Evolutionary conservation across 2,113 vertebrate species (phyloP), one percentile per base, ranked within the genome.

Genomic region (Puffinus mauretanicus): DNA sequence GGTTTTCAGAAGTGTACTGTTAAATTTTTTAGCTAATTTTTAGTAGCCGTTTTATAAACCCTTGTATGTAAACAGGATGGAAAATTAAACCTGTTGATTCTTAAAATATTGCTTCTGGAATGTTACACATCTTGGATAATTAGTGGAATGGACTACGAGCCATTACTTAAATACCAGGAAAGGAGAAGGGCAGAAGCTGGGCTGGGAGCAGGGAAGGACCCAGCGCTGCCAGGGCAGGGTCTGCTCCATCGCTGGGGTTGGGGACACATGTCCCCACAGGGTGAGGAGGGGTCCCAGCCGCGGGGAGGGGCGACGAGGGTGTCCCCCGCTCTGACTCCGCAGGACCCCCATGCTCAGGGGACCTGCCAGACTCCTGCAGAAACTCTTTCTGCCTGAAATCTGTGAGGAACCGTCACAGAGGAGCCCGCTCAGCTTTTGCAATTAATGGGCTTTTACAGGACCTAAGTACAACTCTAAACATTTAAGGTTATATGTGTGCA

Each of bases 341-440:
- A 9, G 30, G 27, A 22, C 47, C 13, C 9, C 34, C 16, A 11
- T 46, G 42, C 15, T 18, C 44, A 0, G 0, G 44, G 44, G 15
- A 25, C 25, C 40, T 57, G 52, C 24, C 62, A 16, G 67, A 3
- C 20, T 49, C 32, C 69, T 19, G 32, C 47, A 27, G 38, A 62
- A 62, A 27, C 42, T 19, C 10, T 14, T 29, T 24, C 60, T 78
- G 47, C 54, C 34, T 10, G 0, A 19, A 29, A 42, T 11, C 72
- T 6, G 13, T 13, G 36, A 55, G 58, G 40, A 52, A 20, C 40
- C 25, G 17, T 7, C 32, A 9, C 9, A 88, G 91, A 90, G 87
- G 90, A 94, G 71, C 90, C 58, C 32, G 61, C 90, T 90, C 94
- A 95, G 96, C 85, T 96, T 94, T 10, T 29, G 94, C 73, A 82